These are phyloP conservation scores for Radopholus similis DNA, from an alignment of 1,140 invertebrate species.

Conservation along the genomic window DNA sequence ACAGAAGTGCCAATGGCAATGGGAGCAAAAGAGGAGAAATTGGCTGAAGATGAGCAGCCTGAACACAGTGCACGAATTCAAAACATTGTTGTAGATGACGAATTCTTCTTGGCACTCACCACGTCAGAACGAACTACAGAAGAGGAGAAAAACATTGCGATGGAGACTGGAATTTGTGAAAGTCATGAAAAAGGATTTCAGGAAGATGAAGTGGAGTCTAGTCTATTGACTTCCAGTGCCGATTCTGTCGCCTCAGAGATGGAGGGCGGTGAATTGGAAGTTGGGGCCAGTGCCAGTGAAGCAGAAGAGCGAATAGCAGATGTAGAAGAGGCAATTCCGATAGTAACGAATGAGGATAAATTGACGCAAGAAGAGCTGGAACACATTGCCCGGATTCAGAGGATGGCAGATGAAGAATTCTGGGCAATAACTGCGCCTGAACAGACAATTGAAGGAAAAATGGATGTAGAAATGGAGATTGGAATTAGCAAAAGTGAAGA, in stretches of 20 bases:
- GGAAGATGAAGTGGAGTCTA: too few relatives aligned
- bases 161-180: too few relatives aligned
- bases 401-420: conserved; percentile 29
- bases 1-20: too few relatives aligned
- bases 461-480: too few relatives aligned
- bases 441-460: too few relatives aligned
- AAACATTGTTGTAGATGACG: conserved; percentile 12
- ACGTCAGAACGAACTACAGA: too few relatives aligned
- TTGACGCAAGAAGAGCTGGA: conserved; percentile 43
- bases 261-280: background rate
- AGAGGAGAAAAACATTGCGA: too few relatives aligned
- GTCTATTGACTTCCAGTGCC: too few relatives aligned
- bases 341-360: too few relatives aligned
- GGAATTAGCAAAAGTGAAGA: too few relatives aligned
- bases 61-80: conserved; percentile 37
- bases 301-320: conserved; percentile 1
- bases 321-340: background rate
- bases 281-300: too few relatives aligned
- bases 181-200: conserved; percentile 27
- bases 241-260: too few relatives aligned
- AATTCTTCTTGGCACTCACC: background rate
- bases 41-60: conserved; percentile 36
- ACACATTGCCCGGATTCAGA: conserved; percentile 33
- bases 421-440: background rate
- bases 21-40: conserved; percentile 8